Evolutionary conservation across 2,113 vertebrate genomes (phyloP).

Genomic region (Pitta sordida): DNA sequence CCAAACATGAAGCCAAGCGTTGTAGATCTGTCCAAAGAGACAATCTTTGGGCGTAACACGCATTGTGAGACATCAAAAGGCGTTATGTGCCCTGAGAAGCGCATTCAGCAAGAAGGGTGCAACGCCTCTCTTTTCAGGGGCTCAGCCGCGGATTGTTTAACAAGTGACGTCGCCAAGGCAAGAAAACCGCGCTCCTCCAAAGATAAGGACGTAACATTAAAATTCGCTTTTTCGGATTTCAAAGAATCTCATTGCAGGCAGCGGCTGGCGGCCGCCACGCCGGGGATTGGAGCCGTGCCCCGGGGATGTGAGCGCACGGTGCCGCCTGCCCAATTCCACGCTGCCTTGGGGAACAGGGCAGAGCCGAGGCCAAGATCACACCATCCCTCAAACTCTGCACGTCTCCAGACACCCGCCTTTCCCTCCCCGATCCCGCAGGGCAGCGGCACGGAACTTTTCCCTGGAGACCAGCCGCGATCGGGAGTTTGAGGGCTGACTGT

Average conservation of each 20-base stretch:
- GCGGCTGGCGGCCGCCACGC: not conserved
- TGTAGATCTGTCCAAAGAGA: slow-evolving; percentile 80
- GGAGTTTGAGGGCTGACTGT: not conserved
- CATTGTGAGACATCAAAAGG: slow-evolving; percentile 79
- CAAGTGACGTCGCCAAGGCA: slow-evolving; percentile 36
- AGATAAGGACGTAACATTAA: slow-evolving; percentile 62
- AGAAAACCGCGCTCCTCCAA: slow-evolving; percentile 49
- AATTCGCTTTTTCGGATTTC: not conserved
- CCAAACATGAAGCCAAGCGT: slow-evolving; percentile 79
- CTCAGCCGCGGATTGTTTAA: slow-evolving; percentile 63
- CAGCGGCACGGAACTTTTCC: not conserved
- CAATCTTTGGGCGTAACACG: slow-evolving; percentile 76
- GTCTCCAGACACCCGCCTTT: not conserved
- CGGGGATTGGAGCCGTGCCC: not conserved
- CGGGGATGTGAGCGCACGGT: not conserved
- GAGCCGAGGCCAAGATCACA: not conserved
- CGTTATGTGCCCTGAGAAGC: slow-evolving; percentile 57
- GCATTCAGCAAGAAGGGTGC: slow-evolving; percentile 72
- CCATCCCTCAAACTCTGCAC: not conserved
- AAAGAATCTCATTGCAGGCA: slow-evolving; percentile 55
- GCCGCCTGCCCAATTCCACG: not conserved
- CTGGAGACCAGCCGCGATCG: too few relatives aligned
- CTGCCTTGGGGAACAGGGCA: not conserved
- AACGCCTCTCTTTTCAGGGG: slow-evolving; percentile 61
- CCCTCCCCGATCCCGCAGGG: too few relatives aligned